Evolutionary conservation across 2,113 vertebrate species (phyloP), one percentile per base, ranked within the genome.

Genomic region (Mobula birostris): DNA sequence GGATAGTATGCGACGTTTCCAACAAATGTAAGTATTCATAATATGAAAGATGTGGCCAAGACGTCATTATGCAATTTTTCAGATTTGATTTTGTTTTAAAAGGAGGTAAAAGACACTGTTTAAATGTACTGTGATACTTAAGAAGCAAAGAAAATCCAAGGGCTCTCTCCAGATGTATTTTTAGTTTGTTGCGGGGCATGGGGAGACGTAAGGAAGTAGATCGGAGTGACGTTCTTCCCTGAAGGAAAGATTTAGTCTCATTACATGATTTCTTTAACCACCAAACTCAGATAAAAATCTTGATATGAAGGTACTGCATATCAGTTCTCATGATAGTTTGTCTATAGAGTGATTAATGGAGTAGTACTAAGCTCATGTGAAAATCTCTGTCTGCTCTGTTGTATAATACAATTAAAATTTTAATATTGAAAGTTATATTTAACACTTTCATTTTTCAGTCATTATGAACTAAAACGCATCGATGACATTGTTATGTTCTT

Each of bases 1-100:
- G 96, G 99, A 99, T 97, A 98, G 98, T 96, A 99, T 99, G 99
- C 98, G 99, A 90, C 97, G 99, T 95, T 99, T 99, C 97, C 99
- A 99, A 96, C 99, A 99, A 97, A 97, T 97, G 99, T 99, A 96
- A 98, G 98, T 97, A 58, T 72, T 0, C 68, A 48, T 27, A 88
- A 5, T 32, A 61, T 66, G 29, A 61, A 29, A 29, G 4, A 11
- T 88, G 27, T 66, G 29, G 58, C 15, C 61, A 36, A 7, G 61
- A 17, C 19, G 61, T 7, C 36, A 0, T 48, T 19, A 83, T 56
- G 40, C 40, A 83, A 48, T 56, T 56, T 79, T 83, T 56, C 17
- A 36, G 40, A 82, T 87, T 27, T 12, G 56, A 27, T 11, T 5
- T 85, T 85, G 56, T 61, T 77, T 77, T 77, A 27, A 77, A 29